Base-by-base conservation (phyloP, 2,113 vertebrate species). In the Prochilodus magdalenae region DNA sequence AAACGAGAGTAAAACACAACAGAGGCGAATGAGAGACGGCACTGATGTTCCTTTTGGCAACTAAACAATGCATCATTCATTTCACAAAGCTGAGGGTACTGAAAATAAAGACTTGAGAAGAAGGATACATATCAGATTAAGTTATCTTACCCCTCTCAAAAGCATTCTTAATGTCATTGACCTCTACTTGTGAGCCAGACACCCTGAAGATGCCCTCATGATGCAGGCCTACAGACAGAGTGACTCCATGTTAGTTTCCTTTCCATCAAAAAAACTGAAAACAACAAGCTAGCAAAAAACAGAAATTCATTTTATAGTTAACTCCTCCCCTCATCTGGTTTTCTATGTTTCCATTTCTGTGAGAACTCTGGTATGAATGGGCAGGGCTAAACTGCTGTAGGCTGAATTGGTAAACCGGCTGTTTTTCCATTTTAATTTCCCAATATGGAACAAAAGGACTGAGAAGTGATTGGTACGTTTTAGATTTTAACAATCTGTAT, bases 111-210 rank as follows among this genome's bases (percentile, higher is more conserved):
- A 18, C 3, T 20, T 29, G 7, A 47, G 4, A 65, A 73, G 20
- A 18, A 11, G 24, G 24, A 14, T 16, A 14, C 27, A 29, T 0
- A 26, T 16, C 16, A 30, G 10, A 15, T 63, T n/a, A 71, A 72
- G 55, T 2, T 47, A 33, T 36, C 26, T 81, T 81, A 99, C 98
- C 98, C 95, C 98, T 96, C 90, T 99, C 98, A 93, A 99, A 99
- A 0, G 98, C 97, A 24, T 99, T 99, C 92, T 99, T 99, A 77
- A 99, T 99, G 92, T 99, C 98, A 53, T 99, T 99, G 86, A 99
- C 98, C 86, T 99, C 98, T 73, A 99, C 97, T 81, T 99, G 98
- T 3, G 98, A 99, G 55, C 98, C 98, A 5, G 98, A 98, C 79
- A 99, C 97, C 81, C 98, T 90, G 93, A 99, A 99, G 88, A 99